Percentiles rank a stretch among this genome's conserved stretches.
phyloP scores from a whole-genome alignment of 2,113 vertebrate genomes.

The Phyllostomus hastatus region DNA sequence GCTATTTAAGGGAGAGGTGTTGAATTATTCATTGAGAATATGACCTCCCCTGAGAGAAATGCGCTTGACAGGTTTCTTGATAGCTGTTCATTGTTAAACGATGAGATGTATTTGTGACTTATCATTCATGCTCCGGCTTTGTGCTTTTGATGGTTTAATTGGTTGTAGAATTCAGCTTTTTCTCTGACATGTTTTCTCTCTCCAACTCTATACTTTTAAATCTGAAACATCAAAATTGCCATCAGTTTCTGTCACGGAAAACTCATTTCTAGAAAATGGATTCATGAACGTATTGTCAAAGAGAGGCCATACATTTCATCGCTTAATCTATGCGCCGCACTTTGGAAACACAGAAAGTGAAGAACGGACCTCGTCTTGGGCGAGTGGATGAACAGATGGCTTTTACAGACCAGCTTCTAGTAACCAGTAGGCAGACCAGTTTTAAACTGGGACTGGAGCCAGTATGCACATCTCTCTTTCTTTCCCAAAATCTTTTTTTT shows the following conservation, averaged over 20 bases:
- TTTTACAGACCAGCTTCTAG: not conserved
- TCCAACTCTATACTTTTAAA: not conserved
- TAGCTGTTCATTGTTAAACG: not conserved
- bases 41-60: not conserved
- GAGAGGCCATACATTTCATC: not conserved
- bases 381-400: not conserved
- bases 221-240: not conserved
- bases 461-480: not conserved
- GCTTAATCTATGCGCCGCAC: not conserved
- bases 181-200: not conserved
- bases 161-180: not conserved
- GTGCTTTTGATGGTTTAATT: not conserved
- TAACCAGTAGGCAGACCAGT: not conserved
- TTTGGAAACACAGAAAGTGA: not conserved
- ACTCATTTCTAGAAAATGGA: not conserved
- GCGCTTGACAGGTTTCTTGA: not conserved
- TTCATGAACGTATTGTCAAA: not conserved
- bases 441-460: not conserved
- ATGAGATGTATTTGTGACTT: not conserved
- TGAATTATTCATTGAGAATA: not conserved
- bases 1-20: not conserved
- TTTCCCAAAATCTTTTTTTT: not conserved
- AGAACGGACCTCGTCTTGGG: not conserved
- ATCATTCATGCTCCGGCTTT: not conserved
- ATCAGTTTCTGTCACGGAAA: not conserved